Base-by-base conservation (phyloP, 2,113 vertebrate genomes). In the Trematocara nigrifrons region DNA sequence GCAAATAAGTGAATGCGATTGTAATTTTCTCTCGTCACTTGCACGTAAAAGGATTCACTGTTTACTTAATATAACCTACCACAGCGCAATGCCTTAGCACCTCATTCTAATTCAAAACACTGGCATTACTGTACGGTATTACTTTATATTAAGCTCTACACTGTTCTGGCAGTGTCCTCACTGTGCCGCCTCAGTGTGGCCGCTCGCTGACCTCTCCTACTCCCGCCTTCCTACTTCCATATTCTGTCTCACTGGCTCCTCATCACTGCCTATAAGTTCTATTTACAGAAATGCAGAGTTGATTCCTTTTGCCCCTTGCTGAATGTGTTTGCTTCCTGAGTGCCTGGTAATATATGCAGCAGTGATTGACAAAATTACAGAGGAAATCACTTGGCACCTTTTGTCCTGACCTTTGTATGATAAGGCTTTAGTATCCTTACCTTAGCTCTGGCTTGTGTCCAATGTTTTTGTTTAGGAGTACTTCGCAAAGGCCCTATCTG, bases 131-230 rank as follows among this genome's bases (percentile, higher is more conserved):
- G 77, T 90, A 76, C 26, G 31, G 81, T 82, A 86, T 91, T 89
- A 90, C 86, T 89, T 89, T 85, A 92, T 81, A 85, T 90, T 87
- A 90, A 94, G 90, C 90, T 80, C 76, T 35, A 29, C 88, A 16
- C 91, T 76, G 86, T 80, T 82, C 90, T 90, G 87, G 82, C 87
- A 20, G 91, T 94, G 92, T 94, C 94, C 92, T 94, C 93, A 38
- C 86, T 83, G n/a, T 94, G 93, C 93, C 90, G 86, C 87, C 92
- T 93, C 87, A 53, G 64, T 85, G 91, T 94, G 95, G 81, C 94
- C 95, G 87, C 91, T 93, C 22, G 6, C 80, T 92, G 91, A 94
- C 94, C 94, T 91, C 89, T 84, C 79, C 31, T 59, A 85, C 80
- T 87, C 82, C 83, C 82, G 38, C 87, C 86, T 83, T 79, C 81